Percentiles rank a stretch among this genome's conserved stretches.
Evolutionary conservation across 1,140 invertebrate genomes (phyloP).

Genomic region (Conopomorpha cramerella): DNA sequence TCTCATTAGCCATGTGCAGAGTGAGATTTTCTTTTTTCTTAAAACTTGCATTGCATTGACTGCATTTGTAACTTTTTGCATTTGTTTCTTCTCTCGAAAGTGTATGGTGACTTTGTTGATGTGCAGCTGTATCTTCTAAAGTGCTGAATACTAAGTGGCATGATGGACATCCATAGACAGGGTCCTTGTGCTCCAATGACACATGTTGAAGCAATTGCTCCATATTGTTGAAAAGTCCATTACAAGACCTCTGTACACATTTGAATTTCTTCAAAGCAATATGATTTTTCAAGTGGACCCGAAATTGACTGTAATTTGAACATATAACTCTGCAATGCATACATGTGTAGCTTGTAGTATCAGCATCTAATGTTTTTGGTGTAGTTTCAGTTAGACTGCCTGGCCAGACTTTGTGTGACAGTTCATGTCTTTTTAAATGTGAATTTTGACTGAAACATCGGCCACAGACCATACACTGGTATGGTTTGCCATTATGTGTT

Average conservation of each 20-base stretch:
- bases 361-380: constrained; percentile 13
- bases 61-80: constrained; percentile 36
- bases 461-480: constrained; percentile 29
- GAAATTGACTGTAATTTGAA: constrained; percentile 18
- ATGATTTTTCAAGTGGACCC: constrained; percentile 23
- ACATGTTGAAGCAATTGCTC: constrained; percentile 24
- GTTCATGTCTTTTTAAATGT: constrained; percentile 25
- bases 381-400: constrained; percentile 21
- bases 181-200: constrained; percentile 24
- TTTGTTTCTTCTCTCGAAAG: constrained; percentile 19
- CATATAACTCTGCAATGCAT: constrained; percentile 17
- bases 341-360: constrained; percentile 20
- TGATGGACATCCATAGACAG: constrained; percentile 63
- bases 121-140: constrained; percentile 62
- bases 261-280: constrained; percentile 21
- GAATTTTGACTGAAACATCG: constrained; percentile 28
- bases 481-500: constrained; percentile 20
- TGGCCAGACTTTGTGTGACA: constrained; percentile 26
- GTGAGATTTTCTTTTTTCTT: constrained; percentile 69
- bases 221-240: constrained; percentile 16
- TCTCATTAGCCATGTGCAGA: constrained; percentile 69
- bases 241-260: constrained; percentile 24
- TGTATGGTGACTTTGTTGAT: constrained; percentile 60
- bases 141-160: constrained; percentile 61
- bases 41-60: constrained; percentile 70